These are phyloP conservation scores for Drosophila ananassae DNA, from an alignment of 1,140 invertebrate species.

Conservation along the genomic window DNA sequence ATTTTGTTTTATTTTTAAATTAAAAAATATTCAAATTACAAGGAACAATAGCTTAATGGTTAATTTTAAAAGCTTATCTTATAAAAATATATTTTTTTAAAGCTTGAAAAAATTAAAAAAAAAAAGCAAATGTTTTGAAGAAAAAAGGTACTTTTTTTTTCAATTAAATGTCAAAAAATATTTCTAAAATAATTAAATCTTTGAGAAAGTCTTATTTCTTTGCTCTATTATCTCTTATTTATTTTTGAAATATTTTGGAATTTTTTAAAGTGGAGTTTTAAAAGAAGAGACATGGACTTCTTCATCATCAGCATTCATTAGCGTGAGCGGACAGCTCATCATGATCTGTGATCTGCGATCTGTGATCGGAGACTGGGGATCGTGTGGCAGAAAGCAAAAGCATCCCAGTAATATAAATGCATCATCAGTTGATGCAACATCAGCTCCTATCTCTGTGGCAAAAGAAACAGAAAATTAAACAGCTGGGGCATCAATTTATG, in stretches of 20 bases:
- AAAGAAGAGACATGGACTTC: conserved; percentile 43
- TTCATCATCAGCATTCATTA: conserved; percentile 79
- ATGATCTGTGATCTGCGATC: conserved; percentile 65
- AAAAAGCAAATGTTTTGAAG: no score
- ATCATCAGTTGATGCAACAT: conserved; percentile 20
- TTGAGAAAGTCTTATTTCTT: no score
- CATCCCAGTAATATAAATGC: conserved; percentile 32
- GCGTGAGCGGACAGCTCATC: conserved; percentile 74
- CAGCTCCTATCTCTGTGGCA: conserved; percentile 8
- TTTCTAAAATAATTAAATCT: no score
- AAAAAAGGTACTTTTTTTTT: no score
- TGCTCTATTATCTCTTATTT: not conserved
- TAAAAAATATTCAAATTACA: no score
- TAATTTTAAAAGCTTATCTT: not conserved
- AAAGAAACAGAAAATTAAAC: not conserved
- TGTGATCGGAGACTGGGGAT: conserved; percentile 9
- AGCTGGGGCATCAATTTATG: conserved; percentile 4
- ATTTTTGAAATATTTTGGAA: not conserved
- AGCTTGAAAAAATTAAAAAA: no score
- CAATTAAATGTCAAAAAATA: no score
- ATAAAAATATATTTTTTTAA: no score
- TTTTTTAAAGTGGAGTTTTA: conserved; percentile 2
- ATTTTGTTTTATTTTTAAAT: no score
- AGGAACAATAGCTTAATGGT: no score
- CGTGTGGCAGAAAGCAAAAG: not conserved